Evolutionary conservation across 1,140 invertebrate genomes (phyloP), one percentile per base, ranked within the genome.

Genomic region (Pemphigus obesinymphae): DNA sequence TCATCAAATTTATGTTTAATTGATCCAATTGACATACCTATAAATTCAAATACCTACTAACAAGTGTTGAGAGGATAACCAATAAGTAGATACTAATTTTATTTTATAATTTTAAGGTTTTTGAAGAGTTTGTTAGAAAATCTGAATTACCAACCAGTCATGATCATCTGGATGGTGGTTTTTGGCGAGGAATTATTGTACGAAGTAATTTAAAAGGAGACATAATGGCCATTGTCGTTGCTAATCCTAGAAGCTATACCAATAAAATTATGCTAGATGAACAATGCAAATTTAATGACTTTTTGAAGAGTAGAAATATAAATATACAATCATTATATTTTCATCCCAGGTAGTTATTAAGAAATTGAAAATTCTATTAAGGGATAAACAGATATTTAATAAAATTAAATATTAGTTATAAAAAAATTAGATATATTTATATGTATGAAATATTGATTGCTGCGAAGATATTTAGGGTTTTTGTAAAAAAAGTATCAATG

Each of bases 171-270:
- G 87, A 88, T 73, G 85, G 86, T 37, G 90, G 90, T 17, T 85
- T 89, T 84, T 91, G 89, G 89, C 85, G 88, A 81, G 85, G 85
- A 82, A 81, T 90, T 50, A 85, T 87, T 2, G 87, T 90, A 1
- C 83, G 90, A 29, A 89, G 88, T 2, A 89, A 87, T 82, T 70
- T 82, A 45, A 83, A 83, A 3, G 86, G 85, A 34, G 87, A 89
- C 40, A 82, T 88, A 10, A 87, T 90, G 87, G 87, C 85, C 6
- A 86, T 88, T 15, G 86, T 88, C 5, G 84, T 87, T 23, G 87
- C 89, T 82, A 87, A 90, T 84, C 88, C 89, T n/a, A 86, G 88
- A 48, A 73, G 87, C 23, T 82, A 89, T n/a, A 58, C 84, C 15
- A 76, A 85, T 83, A 86, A 87, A 61, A 84, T 85, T 73, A 84